These are phyloP conservation scores for Drosophila lacteicornis DNA, from an alignment of 1,140 invertebrate species.

Conservation along the genomic window DNA sequence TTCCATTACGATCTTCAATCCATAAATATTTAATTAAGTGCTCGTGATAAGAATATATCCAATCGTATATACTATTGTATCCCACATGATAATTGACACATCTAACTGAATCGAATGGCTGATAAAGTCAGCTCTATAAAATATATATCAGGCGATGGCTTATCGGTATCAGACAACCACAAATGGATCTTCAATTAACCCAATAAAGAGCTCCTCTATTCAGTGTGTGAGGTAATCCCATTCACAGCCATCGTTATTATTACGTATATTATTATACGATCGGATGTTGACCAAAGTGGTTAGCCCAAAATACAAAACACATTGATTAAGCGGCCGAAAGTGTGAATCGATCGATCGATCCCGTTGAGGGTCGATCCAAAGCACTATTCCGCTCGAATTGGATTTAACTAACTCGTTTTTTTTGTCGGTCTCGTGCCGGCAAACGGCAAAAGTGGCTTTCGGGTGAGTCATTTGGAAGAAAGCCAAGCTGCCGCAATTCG, in stretches of 20 bases:
- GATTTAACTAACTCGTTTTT: conserved; percentile 26
- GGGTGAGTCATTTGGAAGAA: conserved; percentile 39
- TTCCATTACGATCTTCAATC: too few relatives aligned
- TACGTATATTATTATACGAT: conserved; percentile 16
- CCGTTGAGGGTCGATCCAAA: conserved; percentile 23
- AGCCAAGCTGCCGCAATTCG: conserved; percentile 38
- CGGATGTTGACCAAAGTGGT: conserved; percentile 25
- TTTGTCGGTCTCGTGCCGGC: conserved; percentile 40
- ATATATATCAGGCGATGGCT: conserved; percentile 6
- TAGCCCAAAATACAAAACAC: conserved; percentile 33
- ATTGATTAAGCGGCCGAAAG: conserved; percentile 38
- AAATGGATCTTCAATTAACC: conserved; percentile 29
- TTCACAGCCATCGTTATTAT: conserved; percentile 12
- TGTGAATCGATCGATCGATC: conserved; percentile 55
- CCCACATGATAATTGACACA: not conserved
- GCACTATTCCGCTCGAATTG: conserved; percentile 4
- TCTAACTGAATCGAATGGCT: conserved; percentile 16
- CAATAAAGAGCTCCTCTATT: not conserved
- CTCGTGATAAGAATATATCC: not conserved
- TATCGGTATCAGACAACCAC: not conserved
- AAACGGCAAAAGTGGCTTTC: conserved; percentile 28
- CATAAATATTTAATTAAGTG: conserved; percentile 12
- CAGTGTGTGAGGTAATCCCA: conserved; percentile 22
- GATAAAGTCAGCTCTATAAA: conserved; percentile 22
- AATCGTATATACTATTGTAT: not conserved